Evolutionary conservation across 2,888 invertebrate genomes (phyloP), one percentile per base, ranked within the genome.

Genomic region (Crematogaster levior): DNA sequence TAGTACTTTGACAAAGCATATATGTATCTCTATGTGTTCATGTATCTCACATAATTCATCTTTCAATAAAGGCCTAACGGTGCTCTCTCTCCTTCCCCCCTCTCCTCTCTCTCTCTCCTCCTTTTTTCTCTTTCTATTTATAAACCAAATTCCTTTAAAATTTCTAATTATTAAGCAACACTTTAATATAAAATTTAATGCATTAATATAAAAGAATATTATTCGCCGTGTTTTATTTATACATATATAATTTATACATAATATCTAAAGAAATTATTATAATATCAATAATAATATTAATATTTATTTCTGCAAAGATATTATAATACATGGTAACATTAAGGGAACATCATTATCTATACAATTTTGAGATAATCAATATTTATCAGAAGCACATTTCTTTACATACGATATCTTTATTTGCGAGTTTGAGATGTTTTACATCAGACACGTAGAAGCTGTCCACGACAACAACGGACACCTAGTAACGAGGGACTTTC

Each of bases 401-500:
- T 53, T 68, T 6, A 46, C 27, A 27, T 27, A 27, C 10, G n/a
- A 15, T 15, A 21, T 43, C 43, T 66, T 56, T 37, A 56, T 77
- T 77, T 43, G 4, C 30, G 7, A 30, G 6, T 18, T 1, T 56
- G 56, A 43, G 2, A 27, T 66, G n/a, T 75, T 65, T 75, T 68
- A 53, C 40, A 24, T 66, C 56, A 77, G 56, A 68, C 43, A 68
- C 43, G 56, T 53, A 56, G 56, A 68, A 77, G 43, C 24, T 56
- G 70, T 56, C 43, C 70, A 30, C 43, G 68, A 56, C 77, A 56
- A 53, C 70, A 37, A 18, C 75, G 70, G 75, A 80, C 77, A 82
- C 43, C 21, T 82, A 75, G 74, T 90, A 90, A 90, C 90, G 84
- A 90, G 91, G 81, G 82, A 84, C 89, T 89, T 91, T 89, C 89